Base-by-base conservation (phyloP, 2,797 vertebrate genomes). In the Sitta carolinensis region DNA sequence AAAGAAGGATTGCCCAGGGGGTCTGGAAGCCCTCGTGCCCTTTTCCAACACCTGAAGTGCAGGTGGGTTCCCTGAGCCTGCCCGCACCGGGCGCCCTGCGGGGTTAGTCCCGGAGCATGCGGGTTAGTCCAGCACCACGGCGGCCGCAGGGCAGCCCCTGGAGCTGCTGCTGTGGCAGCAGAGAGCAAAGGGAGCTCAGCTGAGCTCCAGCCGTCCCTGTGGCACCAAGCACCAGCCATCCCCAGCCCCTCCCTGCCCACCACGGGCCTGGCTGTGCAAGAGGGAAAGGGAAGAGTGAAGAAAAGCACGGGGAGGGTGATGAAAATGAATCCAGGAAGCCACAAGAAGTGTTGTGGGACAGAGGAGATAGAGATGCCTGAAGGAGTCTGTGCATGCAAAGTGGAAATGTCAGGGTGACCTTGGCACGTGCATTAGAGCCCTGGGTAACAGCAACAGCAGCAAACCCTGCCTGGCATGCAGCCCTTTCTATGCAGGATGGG, bases 401-500 rank as follows among this genome's bases (percentile, higher is more conserved):
- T 13, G 63, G 82, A 59, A 38, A 12, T 26, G 47, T 45, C 52
- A n/a, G 58, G 16, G 61, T 25, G 61, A n/a, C 86, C 6, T 10
- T 5, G 73, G 94, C 77, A 62, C 67, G 10, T 84, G 93, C 87
- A 16, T 13, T 64, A 20, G 30, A 78, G 25, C 52, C 70, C 74
- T 88, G 7, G 16, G 66, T n/a, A 95, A 93, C 97, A 97, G 95
- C 97, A 97, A 93, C 96, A 97, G 97, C 95, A 90, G 91, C 81
- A 86, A 42, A 58, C 75, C 87, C 87, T 14, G 0, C 85, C 89
- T 16, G 50, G 92, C 57, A 61, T 40, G 26, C 29, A 3, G 93
- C 78, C 86, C 6, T 20, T 19, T 32, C 87, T 95, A 72, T 94
- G 96, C 96, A 93, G 36, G 11, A 8, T 1, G 52, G 84, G 93